Evolutionary conservation across 1,140 invertebrate species (phyloP), one percentile per base, ranked within the genome.

Genomic region (Diorhabda carinulata): DNA sequence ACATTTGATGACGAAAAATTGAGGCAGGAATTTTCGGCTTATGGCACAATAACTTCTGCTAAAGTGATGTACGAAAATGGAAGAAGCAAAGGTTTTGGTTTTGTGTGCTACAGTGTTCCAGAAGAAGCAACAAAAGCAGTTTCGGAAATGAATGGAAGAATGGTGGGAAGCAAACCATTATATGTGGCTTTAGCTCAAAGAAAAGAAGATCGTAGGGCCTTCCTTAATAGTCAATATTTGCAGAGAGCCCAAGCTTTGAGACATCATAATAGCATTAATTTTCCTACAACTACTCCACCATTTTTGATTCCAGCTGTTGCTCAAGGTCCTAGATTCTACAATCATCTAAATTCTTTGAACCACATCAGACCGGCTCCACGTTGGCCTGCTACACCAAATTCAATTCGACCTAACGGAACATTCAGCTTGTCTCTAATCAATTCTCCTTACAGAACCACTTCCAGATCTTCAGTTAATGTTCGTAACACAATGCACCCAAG

Each of bases 71-170:
- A 92, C 79, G 95, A 97, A 77, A 93, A 95, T 75, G 93, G 92
- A 9, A 89, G 92, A 66, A 94, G 92, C 78, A 98, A 98, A 84
- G 98, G 98, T 43, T 99, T 99, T 83, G 98, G 98, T 10, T 99
- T 99, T 82, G 98, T 99, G 3, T 99, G 98, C 84, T 99, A 99
- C 80, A 97, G 94, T 58, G 91, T 94, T 9, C 94, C 97, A 1
- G 96, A 99, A 82, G 98, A 99, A 84, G 98, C 98, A 3, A 98
- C 96, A 4, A 98, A 98, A 81, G 98, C 98, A 68, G 97, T 99
- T 2, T 98, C 97, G 2, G 97, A 98, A 80, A 98, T 99, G 94
- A 99, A 99, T 82, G 96, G 97, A 2, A 90, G 95, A 66, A 98
- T 99, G 76, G 88, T 99, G 41, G 96, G 94, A 60, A 90, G 92